A percentile compares a stretch with the other conserved stretches of the same genome.
phyloP scores from a whole-genome alignment of 2,888 invertebrate genomes.

The Lamellibrachia columna region DNA sequence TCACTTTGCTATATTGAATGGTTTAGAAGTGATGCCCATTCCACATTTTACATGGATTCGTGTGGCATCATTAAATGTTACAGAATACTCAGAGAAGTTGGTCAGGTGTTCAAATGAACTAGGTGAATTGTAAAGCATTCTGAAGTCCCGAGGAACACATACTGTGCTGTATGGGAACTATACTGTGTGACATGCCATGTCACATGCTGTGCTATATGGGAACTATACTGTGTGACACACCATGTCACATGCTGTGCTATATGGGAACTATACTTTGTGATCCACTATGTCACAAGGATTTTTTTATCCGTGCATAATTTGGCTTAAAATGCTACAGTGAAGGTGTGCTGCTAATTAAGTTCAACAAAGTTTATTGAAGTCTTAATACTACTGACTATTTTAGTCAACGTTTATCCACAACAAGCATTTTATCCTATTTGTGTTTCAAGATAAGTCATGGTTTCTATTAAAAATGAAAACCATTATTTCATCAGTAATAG shows the following conservation, averaged over 20 bases:
- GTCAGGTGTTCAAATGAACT: background rate
- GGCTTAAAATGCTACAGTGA: background rate
- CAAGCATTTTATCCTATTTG: too few relatives aligned
- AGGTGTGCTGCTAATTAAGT: background rate
- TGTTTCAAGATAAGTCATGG: too few relatives aligned
- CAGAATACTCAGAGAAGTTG: background rate
- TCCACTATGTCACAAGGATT: background rate
- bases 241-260: background rate
- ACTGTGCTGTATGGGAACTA: background rate
- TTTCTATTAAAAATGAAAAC: too few relatives aligned
- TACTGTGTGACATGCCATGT: background rate
- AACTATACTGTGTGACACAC: background rate
- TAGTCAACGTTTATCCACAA: background rate
- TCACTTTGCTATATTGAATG: background rate
- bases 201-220: background rate
- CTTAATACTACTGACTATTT: background rate
- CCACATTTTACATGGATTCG: background rate
- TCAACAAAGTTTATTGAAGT: background rate
- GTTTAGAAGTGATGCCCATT: background rate
- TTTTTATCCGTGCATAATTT: background rate
- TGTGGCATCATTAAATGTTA: background rate
- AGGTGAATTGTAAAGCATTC: background rate
- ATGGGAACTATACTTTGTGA: background rate
- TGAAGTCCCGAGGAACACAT: background rate
- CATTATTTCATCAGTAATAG: too few relatives aligned